Conservation (phyloP, 2,888 invertebrate species). For the Lottia gigantea region DNA sequence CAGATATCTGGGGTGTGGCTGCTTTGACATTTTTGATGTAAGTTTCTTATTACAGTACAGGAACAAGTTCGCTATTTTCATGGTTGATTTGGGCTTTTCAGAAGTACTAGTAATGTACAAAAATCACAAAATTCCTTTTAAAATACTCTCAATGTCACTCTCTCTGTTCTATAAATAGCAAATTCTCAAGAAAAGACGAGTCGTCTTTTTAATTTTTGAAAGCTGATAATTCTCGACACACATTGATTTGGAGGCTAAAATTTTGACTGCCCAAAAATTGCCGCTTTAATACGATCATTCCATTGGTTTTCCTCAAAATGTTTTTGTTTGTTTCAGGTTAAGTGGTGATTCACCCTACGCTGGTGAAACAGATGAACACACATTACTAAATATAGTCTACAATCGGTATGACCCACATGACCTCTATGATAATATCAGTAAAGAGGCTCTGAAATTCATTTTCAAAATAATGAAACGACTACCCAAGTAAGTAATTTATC, state of each 20-base stretch:
- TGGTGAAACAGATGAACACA: constrained; percentile 84
- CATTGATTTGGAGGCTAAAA: no score
- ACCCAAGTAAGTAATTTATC: constrained; percentile 76
- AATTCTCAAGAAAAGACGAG: no score
- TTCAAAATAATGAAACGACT: constrained; percentile 95
- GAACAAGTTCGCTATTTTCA: no score
- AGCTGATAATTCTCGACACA: no score
- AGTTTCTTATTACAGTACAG: constrained; percentile 50
- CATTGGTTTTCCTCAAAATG: background rate
- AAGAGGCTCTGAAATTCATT: constrained; percentile 91
- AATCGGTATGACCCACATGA: constrained; percentile 94
- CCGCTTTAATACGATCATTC: no score
- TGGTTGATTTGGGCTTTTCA: no score
- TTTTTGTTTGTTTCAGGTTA: constrained; percentile 70
- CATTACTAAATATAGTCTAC: constrained; percentile 85
- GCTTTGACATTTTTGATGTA: constrained; percentile 87
- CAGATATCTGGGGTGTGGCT: constrained; percentile 95
- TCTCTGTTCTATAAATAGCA: no score
- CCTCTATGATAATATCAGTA: constrained; percentile 92
- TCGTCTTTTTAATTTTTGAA: no score
- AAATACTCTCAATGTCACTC: no score
- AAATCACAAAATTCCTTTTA: no score
- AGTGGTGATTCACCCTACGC: constrained; percentile 93
- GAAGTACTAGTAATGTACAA: no score
- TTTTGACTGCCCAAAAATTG: no score